Evolutionary conservation across 2,113 vertebrate species (phyloP).

Genomic region (Chionis minor): DNA sequence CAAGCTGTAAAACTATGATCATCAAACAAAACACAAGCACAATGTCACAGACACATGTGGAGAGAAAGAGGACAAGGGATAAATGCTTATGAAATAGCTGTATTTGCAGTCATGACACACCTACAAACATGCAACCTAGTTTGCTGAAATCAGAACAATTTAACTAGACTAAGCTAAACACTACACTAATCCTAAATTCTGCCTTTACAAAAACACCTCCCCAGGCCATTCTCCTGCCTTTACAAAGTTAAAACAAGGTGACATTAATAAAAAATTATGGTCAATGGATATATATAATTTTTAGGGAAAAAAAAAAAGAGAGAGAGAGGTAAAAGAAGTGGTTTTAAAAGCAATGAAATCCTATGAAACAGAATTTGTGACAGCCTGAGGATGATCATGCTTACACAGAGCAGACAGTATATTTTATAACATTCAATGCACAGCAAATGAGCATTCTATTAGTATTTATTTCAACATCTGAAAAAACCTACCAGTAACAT

Average conservation of each 20-base stretch:
- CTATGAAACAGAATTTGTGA: not conserved
- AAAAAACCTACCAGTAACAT: not conserved
- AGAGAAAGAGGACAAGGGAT: not conserved
- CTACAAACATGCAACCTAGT: not conserved
- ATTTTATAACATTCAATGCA: conserved; percentile 14
- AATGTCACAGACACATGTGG: not conserved
- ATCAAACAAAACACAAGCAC: not conserved
- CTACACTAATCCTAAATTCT: not conserved
- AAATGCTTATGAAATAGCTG: not conserved
- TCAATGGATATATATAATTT: fast-evolving
- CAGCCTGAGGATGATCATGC: not conserved
- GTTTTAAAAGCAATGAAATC: not conserved
- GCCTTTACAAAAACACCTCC: not conserved
- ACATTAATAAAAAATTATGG: not conserved
- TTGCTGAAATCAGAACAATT: not conserved
- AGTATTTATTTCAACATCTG: not conserved
- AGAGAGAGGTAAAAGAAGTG: not conserved
- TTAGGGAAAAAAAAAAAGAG: not conserved
- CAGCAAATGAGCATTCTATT: conserved; percentile 1
- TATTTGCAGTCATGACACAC: not conserved
- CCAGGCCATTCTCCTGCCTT: not conserved
- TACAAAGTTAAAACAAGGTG: not conserved
- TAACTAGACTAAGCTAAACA: not conserved
- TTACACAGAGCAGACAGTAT: not conserved
- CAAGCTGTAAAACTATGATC: not conserved